Evolutionary conservation across 2,888 invertebrate genomes (phyloP).

Genomic region (Frankliniella intonsa): DNA sequence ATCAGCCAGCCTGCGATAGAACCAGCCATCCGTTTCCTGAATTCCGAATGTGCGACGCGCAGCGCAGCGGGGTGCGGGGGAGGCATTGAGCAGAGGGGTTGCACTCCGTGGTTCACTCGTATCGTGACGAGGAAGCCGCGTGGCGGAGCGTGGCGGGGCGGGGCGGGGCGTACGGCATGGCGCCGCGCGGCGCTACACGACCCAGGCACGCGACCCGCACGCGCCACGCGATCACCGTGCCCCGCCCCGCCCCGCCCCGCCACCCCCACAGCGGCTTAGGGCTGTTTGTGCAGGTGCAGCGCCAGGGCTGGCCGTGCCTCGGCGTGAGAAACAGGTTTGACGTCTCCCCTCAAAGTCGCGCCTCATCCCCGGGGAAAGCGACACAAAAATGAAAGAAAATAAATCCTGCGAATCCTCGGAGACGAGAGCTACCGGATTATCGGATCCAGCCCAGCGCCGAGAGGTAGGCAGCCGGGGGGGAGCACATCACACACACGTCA

Average conservation of each 20-base stretch:
- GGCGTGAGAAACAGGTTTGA: background rate
- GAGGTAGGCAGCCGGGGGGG: background rate
- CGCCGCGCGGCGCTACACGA: constrained; percentile 8
- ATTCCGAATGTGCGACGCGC: too few relatives aligned
- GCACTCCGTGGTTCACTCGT: background rate
- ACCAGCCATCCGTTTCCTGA: background rate
- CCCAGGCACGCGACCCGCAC: background rate
- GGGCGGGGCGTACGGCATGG: background rate
- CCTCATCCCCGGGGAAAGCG: background rate
- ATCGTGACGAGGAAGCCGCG: background rate
- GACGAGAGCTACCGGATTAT: background rate
- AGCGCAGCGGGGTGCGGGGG: background rate
- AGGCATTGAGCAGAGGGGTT: background rate
- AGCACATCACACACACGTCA: too few relatives aligned
- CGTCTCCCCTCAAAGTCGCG: background rate
- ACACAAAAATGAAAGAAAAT: background rate
- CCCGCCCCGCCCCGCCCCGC: background rate
- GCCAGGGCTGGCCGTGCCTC: background rate
- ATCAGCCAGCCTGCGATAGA: too few relatives aligned
- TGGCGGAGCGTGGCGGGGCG: background rate
- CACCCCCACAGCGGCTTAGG: background rate
- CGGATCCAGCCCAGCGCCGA: background rate
- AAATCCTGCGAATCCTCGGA: too few relatives aligned
- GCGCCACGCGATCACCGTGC: background rate
- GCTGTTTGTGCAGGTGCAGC: constrained; percentile 21